Percentiles rank a stretch among this genome's conserved stretches.
Conservation (phyloP, 2,888 invertebrate species). For the Hetaerina titia region DNA sequence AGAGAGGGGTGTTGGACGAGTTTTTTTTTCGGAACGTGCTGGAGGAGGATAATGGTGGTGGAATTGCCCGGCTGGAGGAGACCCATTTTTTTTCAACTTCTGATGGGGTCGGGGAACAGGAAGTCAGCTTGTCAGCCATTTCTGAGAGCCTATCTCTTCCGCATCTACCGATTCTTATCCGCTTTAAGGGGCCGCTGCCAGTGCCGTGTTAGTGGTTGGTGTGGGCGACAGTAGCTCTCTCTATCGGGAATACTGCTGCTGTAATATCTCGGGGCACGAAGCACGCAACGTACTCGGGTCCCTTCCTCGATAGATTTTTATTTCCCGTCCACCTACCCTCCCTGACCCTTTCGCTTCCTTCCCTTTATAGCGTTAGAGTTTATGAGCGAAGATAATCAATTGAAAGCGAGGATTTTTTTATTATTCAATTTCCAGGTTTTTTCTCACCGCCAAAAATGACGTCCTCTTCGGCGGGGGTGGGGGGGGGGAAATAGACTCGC, state of each 20-base stretch:
- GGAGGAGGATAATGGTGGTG: background rate
- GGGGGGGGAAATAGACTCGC: background rate
- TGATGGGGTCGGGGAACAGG: constrained; percentile 63
- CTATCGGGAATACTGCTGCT: constrained; percentile 16
- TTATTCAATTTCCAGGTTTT: constrained; percentile 14
- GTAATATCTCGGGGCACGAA: constrained; percentile 45
- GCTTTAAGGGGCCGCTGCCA: constrained; percentile 48
- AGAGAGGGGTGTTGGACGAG: background rate
- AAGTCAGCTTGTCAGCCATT: constrained; percentile 66
- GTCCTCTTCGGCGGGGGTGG: background rate
- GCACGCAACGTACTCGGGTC: constrained; percentile 40
- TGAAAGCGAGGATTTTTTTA: background rate
- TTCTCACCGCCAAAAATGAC: background rate
- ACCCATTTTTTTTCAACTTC: constrained; percentile 26
- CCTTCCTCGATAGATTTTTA: constrained; percentile 5
- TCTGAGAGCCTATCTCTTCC: constrained; percentile 62
- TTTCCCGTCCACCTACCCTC: background rate
- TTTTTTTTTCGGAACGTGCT: background rate
- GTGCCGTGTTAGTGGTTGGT: constrained; percentile 59
- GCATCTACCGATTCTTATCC: constrained; percentile 60
- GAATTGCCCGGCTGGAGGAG: constrained; percentile 44
- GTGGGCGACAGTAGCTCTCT: constrained; percentile 52
- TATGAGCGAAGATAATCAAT: constrained; percentile 31
- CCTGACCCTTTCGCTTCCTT: background rate
- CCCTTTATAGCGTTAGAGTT: background rate